Conservation (phyloP, 2,113 vertebrate genomes). For the Pseudorectes ferrugineus region DNA sequence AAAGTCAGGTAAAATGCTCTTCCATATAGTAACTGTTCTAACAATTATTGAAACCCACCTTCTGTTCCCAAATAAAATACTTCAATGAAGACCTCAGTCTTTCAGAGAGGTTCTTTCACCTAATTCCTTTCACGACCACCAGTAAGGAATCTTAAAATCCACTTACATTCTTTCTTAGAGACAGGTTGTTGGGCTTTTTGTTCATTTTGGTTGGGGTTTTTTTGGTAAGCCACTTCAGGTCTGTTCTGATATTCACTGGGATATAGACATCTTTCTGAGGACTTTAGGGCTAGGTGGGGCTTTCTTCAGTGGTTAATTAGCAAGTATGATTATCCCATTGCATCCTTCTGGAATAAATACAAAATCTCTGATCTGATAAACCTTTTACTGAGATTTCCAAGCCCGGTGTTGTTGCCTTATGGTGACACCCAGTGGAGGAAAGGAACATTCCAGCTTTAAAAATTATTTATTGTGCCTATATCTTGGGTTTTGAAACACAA, state of each 20-base stretch:
- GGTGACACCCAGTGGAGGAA: slow-evolving; percentile 71
- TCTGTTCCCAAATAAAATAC: background rate
- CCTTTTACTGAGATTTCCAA: background rate
- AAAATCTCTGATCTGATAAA: background rate
- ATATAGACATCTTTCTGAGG: background rate
- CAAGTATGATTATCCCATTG: background rate
- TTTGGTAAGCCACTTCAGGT: background rate
- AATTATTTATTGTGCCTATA: background rate
- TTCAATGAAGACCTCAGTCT: background rate
- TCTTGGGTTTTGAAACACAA: background rate
- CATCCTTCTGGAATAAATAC: background rate
- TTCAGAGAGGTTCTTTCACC: background rate
- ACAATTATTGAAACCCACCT: background rate
- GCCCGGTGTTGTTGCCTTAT: slow-evolving; percentile 7
- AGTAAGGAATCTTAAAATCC: background rate
- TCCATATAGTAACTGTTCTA: background rate
- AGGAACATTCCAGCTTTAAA: background rate
- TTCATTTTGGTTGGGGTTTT: background rate
- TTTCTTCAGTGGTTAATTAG: background rate
- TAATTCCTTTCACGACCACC: background rate
- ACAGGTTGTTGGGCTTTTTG: background rate
- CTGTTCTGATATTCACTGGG: background rate
- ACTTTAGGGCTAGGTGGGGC: background rate
- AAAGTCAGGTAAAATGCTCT: background rate
- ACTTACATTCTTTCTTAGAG: background rate